Evolutionary conservation across 2,113 vertebrate species (phyloP), one percentile per base, ranked within the genome.

Genomic region (Paraplagusia blochii): DNA sequence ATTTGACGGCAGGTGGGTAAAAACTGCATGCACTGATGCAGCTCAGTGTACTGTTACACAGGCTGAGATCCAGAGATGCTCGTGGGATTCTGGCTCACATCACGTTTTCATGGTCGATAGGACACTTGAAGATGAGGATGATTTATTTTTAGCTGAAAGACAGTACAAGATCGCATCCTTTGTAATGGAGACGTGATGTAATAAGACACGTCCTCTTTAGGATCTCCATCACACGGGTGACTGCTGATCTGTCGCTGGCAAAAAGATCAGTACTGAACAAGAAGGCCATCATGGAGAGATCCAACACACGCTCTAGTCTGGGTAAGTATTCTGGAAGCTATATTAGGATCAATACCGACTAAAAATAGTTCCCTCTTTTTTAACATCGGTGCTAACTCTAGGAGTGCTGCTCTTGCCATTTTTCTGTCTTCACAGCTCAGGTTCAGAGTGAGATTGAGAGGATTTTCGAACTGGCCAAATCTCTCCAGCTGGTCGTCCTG

Each of bases 201-300:
- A 88, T 76, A 34, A 73, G 74, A 55, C 8, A 1, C 50, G 71
- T 80, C 73, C 49, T 67, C 61, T 61, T 38, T 80, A 98, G 96
- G 87, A 96, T 98, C 87, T 95, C 96, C 62, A 98, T 99, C 79
- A 99, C 96, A 7, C 91, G 96, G 35, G 95, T 98, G 83, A 97
- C 95, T 0, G 96, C 96, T 0, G 96, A 99, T 85, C 91, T 98
- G 76, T 98, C 96, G 0, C 80, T 99, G 86, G 95, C 96, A 39
- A 98, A 99, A 69, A 92, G 95, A 56, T 98, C 96, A 1, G 93
- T 97, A 76, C 93, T 99, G 77, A 98, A 97, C 89, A 99, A 98
- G 81, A 95, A 95, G 81, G 92, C 94, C 57, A 97, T 98, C 81
- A 95, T 99, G 58, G 95, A 99, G 80, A 92, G 95, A 55, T 95